Evolutionary conservation across 1,140 invertebrate species (phyloP).

Genomic region (Bombus breviceps): DNA sequence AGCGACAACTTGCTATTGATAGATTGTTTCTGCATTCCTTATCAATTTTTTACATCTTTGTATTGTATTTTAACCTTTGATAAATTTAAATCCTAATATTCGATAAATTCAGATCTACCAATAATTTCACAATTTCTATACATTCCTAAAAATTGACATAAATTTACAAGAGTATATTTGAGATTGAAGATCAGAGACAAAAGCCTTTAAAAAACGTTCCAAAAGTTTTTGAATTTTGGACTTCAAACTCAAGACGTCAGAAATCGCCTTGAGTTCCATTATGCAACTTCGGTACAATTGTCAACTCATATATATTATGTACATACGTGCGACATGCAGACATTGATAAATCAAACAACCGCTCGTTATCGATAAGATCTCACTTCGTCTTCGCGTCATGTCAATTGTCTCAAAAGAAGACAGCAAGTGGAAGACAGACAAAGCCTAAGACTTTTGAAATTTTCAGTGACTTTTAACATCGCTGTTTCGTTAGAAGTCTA

Average conservation of each 20-base stretch:
- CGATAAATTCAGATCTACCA: no score
- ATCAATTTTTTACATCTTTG: neutral
- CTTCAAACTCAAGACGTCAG: neutral
- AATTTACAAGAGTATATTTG: neutral
- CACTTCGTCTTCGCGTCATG: neutral
- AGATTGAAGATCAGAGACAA: neutral
- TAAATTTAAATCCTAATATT: no score
- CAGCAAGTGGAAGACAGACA: neutral
- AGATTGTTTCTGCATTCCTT: neutral
- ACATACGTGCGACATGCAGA: neutral
- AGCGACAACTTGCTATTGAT: neutral
- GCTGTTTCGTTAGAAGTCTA: no score
- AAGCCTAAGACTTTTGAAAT: neutral
- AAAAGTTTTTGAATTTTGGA: neutral
- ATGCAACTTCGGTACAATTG: neutral
- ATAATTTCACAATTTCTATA: neutral
- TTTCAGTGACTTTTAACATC: no score
- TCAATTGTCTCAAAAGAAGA: neutral
- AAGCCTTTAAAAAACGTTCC: neutral
- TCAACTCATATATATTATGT: neutral
- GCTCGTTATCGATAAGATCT: conserved; percentile 10
- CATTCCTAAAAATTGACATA: neutral
- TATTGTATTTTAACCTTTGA: no score
- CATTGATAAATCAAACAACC: neutral
- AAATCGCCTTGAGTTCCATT: neutral